Percentiles rank a stretch among this genome's conserved stretches.
Conservation (phyloP, 2,797 vertebrate genomes). For the Sciurus carolinensis region DNA sequence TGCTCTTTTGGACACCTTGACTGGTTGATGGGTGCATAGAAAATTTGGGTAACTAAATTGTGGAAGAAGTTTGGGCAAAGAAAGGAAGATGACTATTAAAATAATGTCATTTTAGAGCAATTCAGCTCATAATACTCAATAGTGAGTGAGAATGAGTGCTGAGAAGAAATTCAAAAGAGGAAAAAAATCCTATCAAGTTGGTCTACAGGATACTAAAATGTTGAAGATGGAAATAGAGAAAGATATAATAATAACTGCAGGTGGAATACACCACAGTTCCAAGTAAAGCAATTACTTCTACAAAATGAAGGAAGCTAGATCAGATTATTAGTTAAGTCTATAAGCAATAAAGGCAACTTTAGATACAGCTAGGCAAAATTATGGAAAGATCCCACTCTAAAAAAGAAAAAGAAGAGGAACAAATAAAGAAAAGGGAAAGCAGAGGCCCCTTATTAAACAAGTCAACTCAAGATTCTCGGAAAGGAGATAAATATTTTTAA, state of each 20-base stretch:
- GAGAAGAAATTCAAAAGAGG: background rate
- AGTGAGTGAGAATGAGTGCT: background rate
- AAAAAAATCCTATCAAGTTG: conserved; percentile 12
- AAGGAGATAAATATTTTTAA: conserved; percentile 32
- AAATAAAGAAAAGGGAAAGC: background rate
- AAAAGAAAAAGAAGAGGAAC: background rate
- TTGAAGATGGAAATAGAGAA: background rate
- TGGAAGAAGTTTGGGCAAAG: background rate
- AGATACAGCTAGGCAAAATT: conserved; percentile 1
- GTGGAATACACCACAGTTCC: background rate
- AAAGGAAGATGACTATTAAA: background rate
- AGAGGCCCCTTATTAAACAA: background rate
- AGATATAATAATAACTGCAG: background rate
- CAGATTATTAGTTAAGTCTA: background rate
- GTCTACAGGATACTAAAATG: background rate
- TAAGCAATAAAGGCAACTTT: conserved; percentile 6
- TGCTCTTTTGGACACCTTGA: background rate
- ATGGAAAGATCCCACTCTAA: background rate
- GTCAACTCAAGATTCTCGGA: background rate
- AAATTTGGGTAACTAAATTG: background rate
- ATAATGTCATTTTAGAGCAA: background rate
- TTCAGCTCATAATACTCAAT: background rate
- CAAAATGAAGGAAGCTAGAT: background rate
- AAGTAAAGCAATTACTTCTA: background rate
- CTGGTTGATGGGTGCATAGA: background rate